A percentile compares a stretch with the other conserved stretches of the same genome.
Conservation (phyloP, 2,888 invertebrate genomes). For the Oeneis ivallda region DNA sequence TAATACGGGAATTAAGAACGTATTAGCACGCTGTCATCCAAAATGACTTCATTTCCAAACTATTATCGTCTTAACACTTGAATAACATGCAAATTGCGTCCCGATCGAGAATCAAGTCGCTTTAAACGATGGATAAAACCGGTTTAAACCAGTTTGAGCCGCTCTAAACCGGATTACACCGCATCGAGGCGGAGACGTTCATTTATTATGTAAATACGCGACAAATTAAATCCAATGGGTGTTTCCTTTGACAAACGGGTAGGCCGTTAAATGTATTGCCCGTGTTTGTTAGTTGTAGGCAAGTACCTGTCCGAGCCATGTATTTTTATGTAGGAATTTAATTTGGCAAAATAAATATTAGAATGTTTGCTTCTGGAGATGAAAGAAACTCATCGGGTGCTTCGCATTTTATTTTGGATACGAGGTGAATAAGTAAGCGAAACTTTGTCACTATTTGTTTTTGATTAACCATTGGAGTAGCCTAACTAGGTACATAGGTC, state of each 20-base stretch:
- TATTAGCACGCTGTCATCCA: constrained; percentile 51
- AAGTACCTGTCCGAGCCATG: background rate
- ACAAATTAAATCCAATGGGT: constrained; percentile 80
- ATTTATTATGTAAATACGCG: constrained; percentile 81
- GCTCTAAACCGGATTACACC: constrained; percentile 68
- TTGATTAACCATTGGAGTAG: too few species aligned
- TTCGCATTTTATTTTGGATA: background rate
- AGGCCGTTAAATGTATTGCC: constrained; percentile 52
- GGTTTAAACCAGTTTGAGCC: constrained; percentile 67
- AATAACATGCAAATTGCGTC: constrained; percentile 76
- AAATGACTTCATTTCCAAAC: constrained; percentile 63
- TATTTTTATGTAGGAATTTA: constrained; percentile 18
- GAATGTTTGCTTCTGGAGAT: constrained; percentile 16
- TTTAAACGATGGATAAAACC: constrained; percentile 78
- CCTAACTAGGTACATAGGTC: too few species aligned
- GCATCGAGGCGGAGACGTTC: constrained; percentile 74
- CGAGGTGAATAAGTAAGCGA: too few species aligned
- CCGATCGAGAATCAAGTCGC: constrained; percentile 78
- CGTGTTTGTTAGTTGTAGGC: constrained; percentile 40
- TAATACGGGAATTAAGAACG: constrained; percentile 22
- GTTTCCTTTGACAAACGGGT: constrained; percentile 76
- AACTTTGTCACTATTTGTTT: too few species aligned
- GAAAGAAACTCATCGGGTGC: constrained; percentile 12
- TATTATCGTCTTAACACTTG: constrained; percentile 66
- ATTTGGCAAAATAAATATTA: constrained; percentile 22